Base-by-base conservation (phyloP, 2,797 vertebrate genomes). In the Eurystomus glaucurus region DNA sequence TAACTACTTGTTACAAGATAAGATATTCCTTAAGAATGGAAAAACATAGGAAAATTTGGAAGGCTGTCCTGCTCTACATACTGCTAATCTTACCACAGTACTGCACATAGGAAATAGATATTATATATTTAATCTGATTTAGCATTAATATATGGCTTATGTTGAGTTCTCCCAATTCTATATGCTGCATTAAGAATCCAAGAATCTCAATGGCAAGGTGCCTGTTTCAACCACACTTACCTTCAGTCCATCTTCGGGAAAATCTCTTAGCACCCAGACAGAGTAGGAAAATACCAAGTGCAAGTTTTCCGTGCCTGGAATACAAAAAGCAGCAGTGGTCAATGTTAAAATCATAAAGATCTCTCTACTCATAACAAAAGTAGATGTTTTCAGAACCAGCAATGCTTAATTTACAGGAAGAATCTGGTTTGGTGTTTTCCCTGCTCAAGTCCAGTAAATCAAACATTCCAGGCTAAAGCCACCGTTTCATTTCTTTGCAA, bases 261-360 rank as follows among this genome's bases (percentile, higher is more conserved):
- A 99, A 81, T 98, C 99, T 98, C 99, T 99, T 64, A 99, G 97
- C 89, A 99, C 99, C 99, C 99, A 99, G 6, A 99, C 97, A 11
- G 99, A 99, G 97, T 99, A 99, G 92, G 99, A 99, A 96, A 99
- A 99, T 65, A 99, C 99, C 80, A 99, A 98, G 25, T 99, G 98
- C 90, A 99, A 96, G 94, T 99, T 99, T 96, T 99, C 99, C 76
- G 98, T 98, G 50, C 99, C 99, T 99, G 91, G 62, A 96, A 88
- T 35, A 82, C 68, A 76, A 95, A 91, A 77, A 84, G 2, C 21
- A 93, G 25, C 31, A 66, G 25, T 31, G 60, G 5, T 93, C 23
- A 46, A 4, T 6, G n/a, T 48, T 61, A 86, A 82, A 70, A 74
- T 80, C 10, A 25, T 77, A 14, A 91, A 54, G 33, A 65, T 48